Percentiles rank a stretch among this genome's conserved stretches.
Evolutionary conservation across 2,113 vertebrate genomes (phyloP).

Genomic region (Pogonocichla stellata): DNA sequence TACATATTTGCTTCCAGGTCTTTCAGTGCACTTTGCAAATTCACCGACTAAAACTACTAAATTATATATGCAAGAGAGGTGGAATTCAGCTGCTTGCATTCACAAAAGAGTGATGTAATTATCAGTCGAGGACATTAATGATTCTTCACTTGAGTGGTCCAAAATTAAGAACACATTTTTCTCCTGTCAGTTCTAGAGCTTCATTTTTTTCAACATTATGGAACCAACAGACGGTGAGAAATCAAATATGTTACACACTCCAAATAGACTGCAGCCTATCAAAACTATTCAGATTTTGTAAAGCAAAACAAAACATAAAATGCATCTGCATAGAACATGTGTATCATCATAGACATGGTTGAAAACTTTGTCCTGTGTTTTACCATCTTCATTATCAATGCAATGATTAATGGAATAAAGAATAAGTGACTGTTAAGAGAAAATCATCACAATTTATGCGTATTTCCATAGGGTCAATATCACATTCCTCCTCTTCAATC

Average conservation of each 20-base stretch:
- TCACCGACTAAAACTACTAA: not conserved
- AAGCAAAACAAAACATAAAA: not conserved
- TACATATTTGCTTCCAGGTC: not conserved
- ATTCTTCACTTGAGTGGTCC: not conserved
- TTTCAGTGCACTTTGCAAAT: not conserved
- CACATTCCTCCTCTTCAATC: not conserved
- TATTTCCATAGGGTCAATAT: not conserved
- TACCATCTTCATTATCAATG: not conserved
- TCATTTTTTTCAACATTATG: not conserved
- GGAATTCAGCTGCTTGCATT: not conserved
- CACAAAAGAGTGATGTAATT: not conserved
- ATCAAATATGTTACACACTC: rapidly evolving
- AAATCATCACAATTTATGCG: not conserved
- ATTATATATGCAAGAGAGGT: not conserved
- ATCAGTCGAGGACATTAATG: not conserved
- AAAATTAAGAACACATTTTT: not conserved
- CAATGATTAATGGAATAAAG: not conserved
- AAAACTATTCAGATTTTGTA: not conserved
- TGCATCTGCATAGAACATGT: not conserved
- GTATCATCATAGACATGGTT: not conserved
- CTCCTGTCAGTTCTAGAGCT: not conserved
- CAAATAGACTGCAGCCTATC: not conserved
- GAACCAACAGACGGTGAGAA: not conserved
- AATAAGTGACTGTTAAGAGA: not conserved
- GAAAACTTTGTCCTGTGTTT: not conserved